Percentiles rank a stretch among this genome's conserved stretches.
phyloP scores from a whole-genome alignment of 1,140 invertebrate genomes.

The Elysia chlorotica region DNA sequence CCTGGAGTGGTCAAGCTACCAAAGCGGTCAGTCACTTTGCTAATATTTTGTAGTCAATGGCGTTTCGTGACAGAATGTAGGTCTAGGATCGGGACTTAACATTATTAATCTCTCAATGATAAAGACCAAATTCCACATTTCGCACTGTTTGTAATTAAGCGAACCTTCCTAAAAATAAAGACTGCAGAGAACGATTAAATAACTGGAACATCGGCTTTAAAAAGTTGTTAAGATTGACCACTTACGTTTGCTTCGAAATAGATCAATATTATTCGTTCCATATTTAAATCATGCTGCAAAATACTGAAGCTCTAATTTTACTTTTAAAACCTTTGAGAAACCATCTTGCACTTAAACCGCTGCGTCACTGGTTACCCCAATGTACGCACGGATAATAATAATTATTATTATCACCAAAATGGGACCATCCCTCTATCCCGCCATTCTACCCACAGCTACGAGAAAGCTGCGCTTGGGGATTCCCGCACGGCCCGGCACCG shows the following conservation, averaged over 20 bases:
- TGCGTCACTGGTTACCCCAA: background rate
- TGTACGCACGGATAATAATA: background rate
- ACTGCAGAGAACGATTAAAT: background rate
- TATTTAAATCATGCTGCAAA: background rate
- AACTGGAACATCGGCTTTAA: background rate
- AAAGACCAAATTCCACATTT: background rate
- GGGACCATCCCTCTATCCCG: too few species aligned
- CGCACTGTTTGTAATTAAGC: background rate
- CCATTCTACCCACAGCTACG: conserved; percentile 18
- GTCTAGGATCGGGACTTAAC: background rate
- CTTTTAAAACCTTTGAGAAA: background rate
- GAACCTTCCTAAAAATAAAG: background rate
- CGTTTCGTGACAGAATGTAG: background rate
- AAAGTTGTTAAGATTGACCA: too few species aligned
- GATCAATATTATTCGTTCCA: background rate
- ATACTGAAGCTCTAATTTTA: background rate
- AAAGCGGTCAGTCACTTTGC: conserved; percentile 9
- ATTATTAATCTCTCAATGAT: background rate
- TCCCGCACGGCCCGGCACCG: conserved; percentile 23
- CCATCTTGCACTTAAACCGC: background rate
- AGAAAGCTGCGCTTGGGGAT: conserved; percentile 25
- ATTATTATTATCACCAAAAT: background rate
- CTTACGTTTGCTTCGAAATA: too few species aligned
- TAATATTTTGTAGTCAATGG: background rate
- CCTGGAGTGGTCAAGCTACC: conserved; percentile 39